Evolutionary conservation across 2,797 vertebrate genomes (phyloP), one percentile per base, ranked within the genome.

Genomic region (Pseudopleuronectes americanus): DNA sequence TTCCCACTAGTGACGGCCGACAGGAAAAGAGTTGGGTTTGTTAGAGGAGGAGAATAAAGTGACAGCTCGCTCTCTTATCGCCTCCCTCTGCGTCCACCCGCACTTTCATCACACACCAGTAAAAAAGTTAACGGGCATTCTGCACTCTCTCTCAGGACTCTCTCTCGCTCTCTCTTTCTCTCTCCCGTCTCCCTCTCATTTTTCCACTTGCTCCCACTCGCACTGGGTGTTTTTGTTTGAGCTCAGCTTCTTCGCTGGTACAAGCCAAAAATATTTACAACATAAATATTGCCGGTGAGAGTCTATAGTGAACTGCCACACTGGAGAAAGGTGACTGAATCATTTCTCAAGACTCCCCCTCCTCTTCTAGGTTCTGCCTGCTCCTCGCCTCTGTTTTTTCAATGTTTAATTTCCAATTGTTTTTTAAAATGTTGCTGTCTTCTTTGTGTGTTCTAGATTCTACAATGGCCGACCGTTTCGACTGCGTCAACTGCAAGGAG

Each of bases 401-500:
- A 5, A 19, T 57, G n/a, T 6, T 64, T 24, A 17, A 6, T 1
- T 16, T 2, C 6, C 3, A 14, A 64, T 45, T 57, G 1, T 49
- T 53, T 56, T 24, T 59, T 10, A 3, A 22, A 33, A 57, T 14
- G n/a, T 38, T 47, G 4, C 58, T 67, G 0, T 71, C 21, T 66
- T 38, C 41, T 71, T 21, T 80, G 16, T 89, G 23, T 75, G 70
- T 83, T 81, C 12, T 62, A 80, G 74, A 69, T 6, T 8, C 36
- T 84, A 95, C 88, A 43, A 99, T 99, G 98, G 97, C 96, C 0
- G 98, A 99, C 80, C 94, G 95, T 22, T 99, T 99, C 5, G 96
- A 99, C 90, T 99, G 98, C 60, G 96, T 95, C 84, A 96, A 96
- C 92, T 99, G 98, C 92, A 98, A 97, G 76, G 98, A 99, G 92